Conservation (phyloP, 1,140 invertebrate species). For the Hyphantria cunea region DNA sequence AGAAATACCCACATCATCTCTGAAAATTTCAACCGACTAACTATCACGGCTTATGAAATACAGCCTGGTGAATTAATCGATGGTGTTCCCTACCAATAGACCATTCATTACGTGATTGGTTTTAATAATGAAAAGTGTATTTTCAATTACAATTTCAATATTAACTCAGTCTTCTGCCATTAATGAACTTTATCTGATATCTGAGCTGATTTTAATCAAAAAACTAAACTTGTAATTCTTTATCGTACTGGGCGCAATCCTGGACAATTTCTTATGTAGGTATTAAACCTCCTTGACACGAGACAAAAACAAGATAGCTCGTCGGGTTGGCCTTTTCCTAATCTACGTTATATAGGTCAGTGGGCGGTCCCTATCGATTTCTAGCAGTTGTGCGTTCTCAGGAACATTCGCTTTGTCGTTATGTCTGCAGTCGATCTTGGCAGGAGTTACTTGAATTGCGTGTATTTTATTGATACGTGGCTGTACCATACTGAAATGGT, state of each 20-base stretch:
- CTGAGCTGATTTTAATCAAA: too few relatives aligned
- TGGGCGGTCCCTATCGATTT: slow-evolving; percentile 74
- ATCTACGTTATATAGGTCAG: slow-evolving; percentile 74
- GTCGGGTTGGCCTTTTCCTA: slow-evolving; percentile 45
- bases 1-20: too few relatives aligned
- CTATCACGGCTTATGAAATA: too few relatives aligned
- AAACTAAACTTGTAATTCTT: slow-evolving; percentile 5
- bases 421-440: slow-evolving; percentile 27
- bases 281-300: slow-evolving; percentile 28
- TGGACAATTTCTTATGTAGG: slow-evolving; percentile 20
- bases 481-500: slow-evolving; percentile 1
- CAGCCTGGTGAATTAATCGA: too few relatives aligned
- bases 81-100: too few relatives aligned
- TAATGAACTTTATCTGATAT: too few relatives aligned
- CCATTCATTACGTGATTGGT: too few relatives aligned
- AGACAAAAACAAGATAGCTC: slow-evolving; percentile 31
- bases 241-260: slow-evolving; percentile 2
- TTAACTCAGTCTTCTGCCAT: too few relatives aligned
- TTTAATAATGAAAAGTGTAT: too few relatives aligned
- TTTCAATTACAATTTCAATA: too few relatives aligned
- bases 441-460: slow-evolving; percentile 30
- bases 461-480: slow-evolving; percentile 16
- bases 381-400: slow-evolving; percentile 61
- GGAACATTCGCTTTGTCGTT: slow-evolving; percentile 41
- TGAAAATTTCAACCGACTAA: too few relatives aligned